Evolutionary conservation across 92 coral and sea anemone species (phyloP).

Genomic region (Palythoa grandiflora): DNA sequence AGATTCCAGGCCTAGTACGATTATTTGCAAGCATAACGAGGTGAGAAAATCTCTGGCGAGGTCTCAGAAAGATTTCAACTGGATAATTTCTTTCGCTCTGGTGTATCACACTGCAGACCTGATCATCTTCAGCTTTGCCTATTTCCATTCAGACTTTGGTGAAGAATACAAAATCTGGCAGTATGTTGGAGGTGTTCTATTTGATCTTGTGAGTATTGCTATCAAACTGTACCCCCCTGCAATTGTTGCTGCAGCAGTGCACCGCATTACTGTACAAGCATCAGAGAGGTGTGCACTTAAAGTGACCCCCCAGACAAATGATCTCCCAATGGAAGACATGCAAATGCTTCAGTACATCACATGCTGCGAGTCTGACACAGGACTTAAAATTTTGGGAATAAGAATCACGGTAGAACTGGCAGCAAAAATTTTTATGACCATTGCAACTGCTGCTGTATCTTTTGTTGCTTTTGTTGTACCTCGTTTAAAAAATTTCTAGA

Average conservation of each 20-base stretch:
- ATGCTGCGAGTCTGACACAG: slow-evolving; percentile 70
- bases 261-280: slow-evolving; percentile 68
- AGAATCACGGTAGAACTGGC: slow-evolving; percentile 74
- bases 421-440: slow-evolving; percentile 65
- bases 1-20: slow-evolving; percentile 35
- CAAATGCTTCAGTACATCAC: slow-evolving; percentile 70
- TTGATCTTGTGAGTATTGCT: slow-evolving; percentile 62
- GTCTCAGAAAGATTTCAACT: slow-evolving; percentile 68
- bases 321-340: slow-evolving; percentile 70
- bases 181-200: slow-evolving; percentile 67
- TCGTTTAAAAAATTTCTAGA: not conserved
- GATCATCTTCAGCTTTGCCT: slow-evolving; percentile 78
- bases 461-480: slow-evolving; percentile 66
- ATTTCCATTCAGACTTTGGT: slow-evolving; percentile 72
- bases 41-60: slow-evolving; percentile 60
- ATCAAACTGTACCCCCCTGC: slow-evolving; percentile 72
- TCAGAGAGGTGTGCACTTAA: slow-evolving; percentile 58
- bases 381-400: slow-evolving; percentile 78
- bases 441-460: slow-evolving; percentile 63
- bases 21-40: slow-evolving; percentile 57
- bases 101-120: slow-evolving; percentile 66
- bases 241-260: slow-evolving; percentile 62
- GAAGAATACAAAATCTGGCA: slow-evolving; percentile 68
- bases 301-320: slow-evolving; percentile 50
- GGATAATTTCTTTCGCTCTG: slow-evolving; percentile 71